Base-by-base conservation (phyloP, 2,113 vertebrate species). In the Gymnocephalus cernua region DNA sequence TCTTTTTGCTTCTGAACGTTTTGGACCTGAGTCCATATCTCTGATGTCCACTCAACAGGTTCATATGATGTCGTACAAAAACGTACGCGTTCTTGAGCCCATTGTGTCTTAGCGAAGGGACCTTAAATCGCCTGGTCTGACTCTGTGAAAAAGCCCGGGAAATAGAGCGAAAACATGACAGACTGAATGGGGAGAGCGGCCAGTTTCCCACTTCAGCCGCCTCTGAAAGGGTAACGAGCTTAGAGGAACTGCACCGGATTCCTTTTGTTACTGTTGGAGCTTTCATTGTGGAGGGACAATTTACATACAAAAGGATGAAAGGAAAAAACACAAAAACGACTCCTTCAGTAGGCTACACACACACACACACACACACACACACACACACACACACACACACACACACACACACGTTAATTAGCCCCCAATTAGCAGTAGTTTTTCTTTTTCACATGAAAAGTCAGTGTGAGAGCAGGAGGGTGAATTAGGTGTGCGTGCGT, bases 271-370 rank as follows among this genome's bases (percentile, higher is more conserved):
- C 56, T 27, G 47, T 56, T 61, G 5, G 47, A 84, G 71, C 75
- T 83, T 77, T 88, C 76, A 79, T 77, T 85, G 47, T 81, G 83
- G 38, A 85, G 76, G 73, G 27, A 0, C 2, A 16, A 85, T 93
- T 89, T 93, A 79, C 91, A 91, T 92, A 88, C 83, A 90, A 90
- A 90, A 91, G 66, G 77, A 61, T 23, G 0, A 57, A 29, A 68
- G 32, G 32, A 32, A 6, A 32, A 6, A 41, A 65, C 50, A 48
- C 53, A 48, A 63, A 61, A n/a, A 18, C 29, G n/a, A 32, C 32
- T 32, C 44, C 45, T 74, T 62, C 54, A 44, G 53, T 45, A 65
- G 57, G 65, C 38, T 14, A 53, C 62, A 47, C 2, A 12, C 59
- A 15, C 59, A 53, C 1, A 53, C 51, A 53, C 51, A 53, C 19